These are phyloP conservation scores for Sphaerophoria taeniata DNA, from an alignment of 2,888 invertebrate species.

Conservation along the genomic window DNA sequence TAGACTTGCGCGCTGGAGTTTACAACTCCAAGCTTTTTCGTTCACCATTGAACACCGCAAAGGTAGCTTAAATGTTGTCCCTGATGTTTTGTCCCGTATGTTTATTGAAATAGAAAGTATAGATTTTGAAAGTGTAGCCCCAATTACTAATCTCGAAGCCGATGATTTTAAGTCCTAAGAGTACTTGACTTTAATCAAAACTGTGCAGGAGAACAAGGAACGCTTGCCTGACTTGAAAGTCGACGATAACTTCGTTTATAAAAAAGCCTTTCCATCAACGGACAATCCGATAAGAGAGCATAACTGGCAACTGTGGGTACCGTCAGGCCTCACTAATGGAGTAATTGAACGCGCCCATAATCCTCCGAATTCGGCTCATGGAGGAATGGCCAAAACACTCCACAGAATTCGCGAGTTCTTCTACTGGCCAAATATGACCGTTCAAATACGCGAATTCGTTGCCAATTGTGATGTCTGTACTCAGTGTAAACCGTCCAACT, in stretches of 20 bases:
- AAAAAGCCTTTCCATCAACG: background rate
- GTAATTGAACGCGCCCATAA: conserved; percentile 33
- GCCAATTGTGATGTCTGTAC: conserved; percentile 2
- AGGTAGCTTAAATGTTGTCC: conserved; percentile 14
- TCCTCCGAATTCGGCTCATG: conserved; percentile 34
- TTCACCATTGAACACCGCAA: conserved; percentile 52
- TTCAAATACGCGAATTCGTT: conserved; percentile 7
- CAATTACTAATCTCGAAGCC: conserved; percentile 17
- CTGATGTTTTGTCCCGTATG: conserved; percentile 4
- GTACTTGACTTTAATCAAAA: background rate
- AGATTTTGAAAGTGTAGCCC: background rate
- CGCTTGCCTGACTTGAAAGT: conserved; percentile 19
- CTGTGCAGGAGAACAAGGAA: background rate
- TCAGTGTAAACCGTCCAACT: conserved; percentile 13
- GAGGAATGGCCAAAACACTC: conserved; percentile 30
- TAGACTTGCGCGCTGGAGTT: no score
- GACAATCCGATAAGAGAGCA: background rate
- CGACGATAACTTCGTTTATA: conserved; percentile 15
- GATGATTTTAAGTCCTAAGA: conserved; percentile 13
- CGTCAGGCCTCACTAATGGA: conserved; percentile 1
- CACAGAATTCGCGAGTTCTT: conserved; percentile 30
- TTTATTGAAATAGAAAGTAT: conserved; percentile 4
- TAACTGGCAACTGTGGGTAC: conserved; percentile 42
- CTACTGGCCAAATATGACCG: conserved; percentile 59
- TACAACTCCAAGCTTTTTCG: background rate